Conservation (phyloP, 1,140 invertebrate genomes). For the Drosophila novamexicana region DNA sequence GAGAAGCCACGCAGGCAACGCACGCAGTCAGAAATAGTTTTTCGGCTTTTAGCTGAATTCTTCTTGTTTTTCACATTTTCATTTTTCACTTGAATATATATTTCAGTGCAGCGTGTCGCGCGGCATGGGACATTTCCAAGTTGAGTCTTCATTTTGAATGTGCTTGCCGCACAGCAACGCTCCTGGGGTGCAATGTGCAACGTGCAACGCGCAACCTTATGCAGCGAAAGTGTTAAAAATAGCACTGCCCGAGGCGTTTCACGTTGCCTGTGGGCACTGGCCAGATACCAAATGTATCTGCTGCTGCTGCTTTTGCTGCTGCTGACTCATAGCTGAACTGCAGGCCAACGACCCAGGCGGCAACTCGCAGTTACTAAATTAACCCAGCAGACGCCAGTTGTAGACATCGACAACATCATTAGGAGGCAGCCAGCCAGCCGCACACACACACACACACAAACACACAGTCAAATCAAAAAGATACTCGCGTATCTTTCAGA, state of each 20-base stretch:
- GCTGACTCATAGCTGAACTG: slow-evolving; percentile 49
- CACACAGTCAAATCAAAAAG: slow-evolving; percentile 29
- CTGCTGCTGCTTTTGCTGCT: slow-evolving; percentile 13
- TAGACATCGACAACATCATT: slow-evolving; percentile 70
- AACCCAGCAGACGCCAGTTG: slow-evolving; percentile 50
- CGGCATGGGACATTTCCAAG: slow-evolving; percentile 73
- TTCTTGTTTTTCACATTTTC: slow-evolving; percentile 6
- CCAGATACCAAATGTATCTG: slow-evolving; percentile 32
- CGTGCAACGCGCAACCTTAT: slow-evolving; percentile 60
- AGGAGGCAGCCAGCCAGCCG: slow-evolving; percentile 31
- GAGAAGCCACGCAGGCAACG: slow-evolving; percentile 10
- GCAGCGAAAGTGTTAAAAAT: slow-evolving; percentile 77
- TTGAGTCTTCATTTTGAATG: slow-evolving; percentile 42
- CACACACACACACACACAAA: slow-evolving; percentile 11
- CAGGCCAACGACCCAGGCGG: slow-evolving; percentile 71
- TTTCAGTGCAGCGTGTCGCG: slow-evolving; percentile 39
- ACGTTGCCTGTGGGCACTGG: slow-evolving; percentile 33
- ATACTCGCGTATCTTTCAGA: slow-evolving; percentile 41
- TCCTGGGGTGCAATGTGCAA: slow-evolving; percentile 67
- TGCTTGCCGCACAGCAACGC: slow-evolving; percentile 33
- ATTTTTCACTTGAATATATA: slow-evolving; percentile 28
- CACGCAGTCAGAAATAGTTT: slow-evolving; percentile 38
- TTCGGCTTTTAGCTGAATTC: slow-evolving; percentile 2
- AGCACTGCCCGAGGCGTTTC: slow-evolving; percentile 56
- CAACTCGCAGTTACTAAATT: slow-evolving; percentile 49